Base-by-base conservation (phyloP, 2,888 invertebrate genomes). In the Hirtodrosophila trivittata region DNA sequence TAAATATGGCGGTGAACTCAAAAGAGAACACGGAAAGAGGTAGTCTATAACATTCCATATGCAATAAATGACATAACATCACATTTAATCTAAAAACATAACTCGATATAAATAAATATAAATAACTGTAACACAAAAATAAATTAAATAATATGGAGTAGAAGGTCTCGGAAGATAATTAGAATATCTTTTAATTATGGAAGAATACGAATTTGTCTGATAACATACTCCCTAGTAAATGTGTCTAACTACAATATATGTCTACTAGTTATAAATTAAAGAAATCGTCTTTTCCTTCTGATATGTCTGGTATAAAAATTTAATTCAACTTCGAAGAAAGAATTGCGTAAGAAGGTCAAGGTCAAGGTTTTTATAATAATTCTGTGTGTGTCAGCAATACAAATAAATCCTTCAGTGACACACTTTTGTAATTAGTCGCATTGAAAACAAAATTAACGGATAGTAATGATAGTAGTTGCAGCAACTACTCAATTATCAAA, bases 1-100 rank as follows among this genome's bases (percentile, higher is more conserved):
- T 94, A 98, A 98, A 94, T 98, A 98, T 95, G 97, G 97, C 93
- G 98, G 98, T 92, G 97, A 97, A 93, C 98, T 97, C 94, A 98
- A 98, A 94, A 96, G 97, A 93, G 98, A 98, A 94, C 97, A 97
- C 92, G 98, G 98, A 94, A 97, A 98, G 95, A 97, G 98, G 98
- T 98, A 96, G 94, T 92, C 88, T 89, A 88, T 87, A 75, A 77
- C 49, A 80, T 47, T 66, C 41, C 46, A 80, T 69, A 59, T 68
- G 51, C 37, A 82, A 77, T 59, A 76, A 74, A 58, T 18, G 60
- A 66, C 39, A 71, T 71, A 68, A 66, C 72, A 60, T 68, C 56
- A 75, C 49, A 63, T 49, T 47, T 30, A 68, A 59, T 33, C 32
- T 46, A 42, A 68, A 60, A 64, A 64, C 39, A 54, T 33, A 66